Evolutionary conservation across 2,113 vertebrate species (phyloP), one percentile per base, ranked within the genome.

Genomic region (Notarius lentiginosus): DNA sequence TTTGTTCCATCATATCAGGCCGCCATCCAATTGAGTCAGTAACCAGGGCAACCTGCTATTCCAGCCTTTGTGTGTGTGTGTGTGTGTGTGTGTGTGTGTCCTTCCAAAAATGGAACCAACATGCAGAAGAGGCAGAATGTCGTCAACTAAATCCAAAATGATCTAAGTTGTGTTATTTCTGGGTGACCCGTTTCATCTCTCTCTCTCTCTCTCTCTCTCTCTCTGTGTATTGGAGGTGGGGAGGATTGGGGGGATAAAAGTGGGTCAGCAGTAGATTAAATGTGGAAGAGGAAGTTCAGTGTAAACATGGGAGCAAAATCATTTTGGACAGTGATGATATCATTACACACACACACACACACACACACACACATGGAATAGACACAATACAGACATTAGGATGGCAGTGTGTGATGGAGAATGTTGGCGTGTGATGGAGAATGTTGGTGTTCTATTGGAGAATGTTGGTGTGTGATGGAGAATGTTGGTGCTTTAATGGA

Each of bases 1-100:
- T 88, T 75, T 85, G 77, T 87, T 88, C 85, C 82, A 90, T 90
- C 87, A 90, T 86, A 89, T 90, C 89, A 90, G 86, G 56, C 79
- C 56, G 27, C 70, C 83, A 87, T 87, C 83, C 89, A 84, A 85
- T 87, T 83, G 87, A 87, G 81, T 87, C 87, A 85, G 85, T 90
- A 89, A 90, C 87, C 85, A 90, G 85, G 87, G 85, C 87, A 87
- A 85, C 87, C 85, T 86, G 83, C 84, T 80, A 80, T 86, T 86
- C 81, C 41, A 51, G 76, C 63, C 68, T 63, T 27, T n/a, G 82
- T 72, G 79, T 81, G 83, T 82, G 83, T 63, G 68, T 77, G 79
- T 79, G 84, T 86, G 84, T 51, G 30, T 55, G 68, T 76, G 77
- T 84, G 47, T 76, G 65, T 47, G 70, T 84, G 56, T 70, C 34